Base-by-base conservation (phyloP, 2,113 vertebrate species). In the Nothoprocta perdicaria region DNA sequence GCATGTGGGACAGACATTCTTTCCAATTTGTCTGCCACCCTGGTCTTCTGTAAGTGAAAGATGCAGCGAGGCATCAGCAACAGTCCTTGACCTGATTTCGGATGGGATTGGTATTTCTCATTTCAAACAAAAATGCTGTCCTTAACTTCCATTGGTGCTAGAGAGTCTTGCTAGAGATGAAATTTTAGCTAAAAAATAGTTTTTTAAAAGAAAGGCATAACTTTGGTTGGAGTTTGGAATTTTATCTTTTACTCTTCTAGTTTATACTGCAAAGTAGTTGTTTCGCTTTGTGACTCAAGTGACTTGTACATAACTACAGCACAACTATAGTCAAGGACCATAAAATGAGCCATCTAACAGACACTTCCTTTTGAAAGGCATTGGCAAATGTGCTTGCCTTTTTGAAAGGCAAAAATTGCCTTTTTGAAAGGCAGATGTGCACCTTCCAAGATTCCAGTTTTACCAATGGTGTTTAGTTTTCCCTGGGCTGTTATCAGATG, bases 331-430 rank as follows among this genome's bases (percentile, higher is more conserved):
- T 13, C 4, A 84, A 14, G 68, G 60, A 63, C 38, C 19, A 63
- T 17, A 14, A 77, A 63, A 53, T 7, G 0, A 10, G 1, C 38
- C 40, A 19, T 48, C 57, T 65, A 43, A 76, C 0, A 67, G 22
- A 46, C 26, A 27, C 7, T 60, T 60, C 9, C 50, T 55, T 92
- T 19, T 74, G 46, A 53, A 61, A 82, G 50, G 22, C 33, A 33
- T 43, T 14, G 2, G 3, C 31, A 85, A 80, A 67, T 43, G 50
- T 3, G 62, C 75, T 38, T 38, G 35, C 35, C 9, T 55, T 55
- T 92, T 19, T 73, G 46, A 53, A 61, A 81, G 50, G 22, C 33
- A 33, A 38, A 38, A 38, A 38, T 38, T 38, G 35, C 35, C 35
- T 38, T 38, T 38, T 38, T 38, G 35, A 38, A 38, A 66, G 2